phyloP scores from a whole-genome alignment of 2,113 vertebrate species.

The Charina bottae region DNA sequence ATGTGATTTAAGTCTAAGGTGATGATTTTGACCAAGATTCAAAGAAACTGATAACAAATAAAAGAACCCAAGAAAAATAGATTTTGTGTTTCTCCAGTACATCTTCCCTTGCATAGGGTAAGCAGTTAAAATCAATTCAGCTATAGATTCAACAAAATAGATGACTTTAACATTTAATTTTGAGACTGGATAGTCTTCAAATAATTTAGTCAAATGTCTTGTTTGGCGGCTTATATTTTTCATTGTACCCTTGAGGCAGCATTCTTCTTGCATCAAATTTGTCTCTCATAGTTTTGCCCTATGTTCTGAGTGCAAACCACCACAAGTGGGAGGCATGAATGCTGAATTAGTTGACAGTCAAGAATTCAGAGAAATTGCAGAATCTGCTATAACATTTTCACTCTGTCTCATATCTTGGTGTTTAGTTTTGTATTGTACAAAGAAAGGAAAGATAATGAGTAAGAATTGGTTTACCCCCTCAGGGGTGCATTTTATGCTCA shows the following conservation, averaged over 20 bases:
- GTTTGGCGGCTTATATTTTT: conserved; percentile 53
- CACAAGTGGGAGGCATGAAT: conserved; percentile 24
- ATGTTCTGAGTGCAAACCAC: conserved; percentile 54
- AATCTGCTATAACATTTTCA: conserved; percentile 72
- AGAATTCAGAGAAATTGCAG: conserved; percentile 73
- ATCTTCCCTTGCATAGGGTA: not conserved
- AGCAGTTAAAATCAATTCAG: too few species aligned
- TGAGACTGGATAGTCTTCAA: conserved; percentile 50
- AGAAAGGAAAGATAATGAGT: too few species aligned
- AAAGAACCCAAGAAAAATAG: not conserved
- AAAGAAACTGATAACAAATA: not conserved
- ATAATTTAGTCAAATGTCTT: conserved; percentile 52
- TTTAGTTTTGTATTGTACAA: too few species aligned
- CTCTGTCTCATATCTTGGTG: conserved; percentile 37
- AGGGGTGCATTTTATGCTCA: too few species aligned
- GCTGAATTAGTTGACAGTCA: conserved; percentile 67
- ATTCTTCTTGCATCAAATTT: conserved; percentile 46
- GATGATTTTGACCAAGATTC: too few species aligned
- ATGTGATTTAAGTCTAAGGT: not conserved
- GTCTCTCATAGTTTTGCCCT: conserved; percentile 31
- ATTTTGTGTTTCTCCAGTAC: not conserved
- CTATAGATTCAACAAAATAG: too few species aligned
- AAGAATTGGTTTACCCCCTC: too few species aligned
- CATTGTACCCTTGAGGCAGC: conserved; percentile 52
- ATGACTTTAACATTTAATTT: conserved; percentile 52